These are phyloP conservation scores for Guaruba guarouba DNA, from an alignment of 2,113 vertebrate genomes.

Conservation along the genomic window DNA sequence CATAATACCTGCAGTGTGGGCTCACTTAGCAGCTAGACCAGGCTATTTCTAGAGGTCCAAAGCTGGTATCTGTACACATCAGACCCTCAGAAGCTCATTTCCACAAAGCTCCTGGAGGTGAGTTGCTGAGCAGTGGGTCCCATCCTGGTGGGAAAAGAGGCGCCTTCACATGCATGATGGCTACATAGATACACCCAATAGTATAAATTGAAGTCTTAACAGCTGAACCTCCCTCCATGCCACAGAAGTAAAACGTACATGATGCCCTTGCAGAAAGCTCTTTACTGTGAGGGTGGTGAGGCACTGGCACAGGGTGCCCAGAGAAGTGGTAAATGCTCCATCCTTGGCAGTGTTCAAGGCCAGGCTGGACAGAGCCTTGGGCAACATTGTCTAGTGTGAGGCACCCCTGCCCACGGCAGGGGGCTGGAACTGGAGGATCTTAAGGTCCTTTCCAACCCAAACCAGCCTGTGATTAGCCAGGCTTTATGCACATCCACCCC, in stretches of 20 bases:
- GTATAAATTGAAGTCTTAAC: not conserved
- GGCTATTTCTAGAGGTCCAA: not conserved
- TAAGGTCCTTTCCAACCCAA: not conserved
- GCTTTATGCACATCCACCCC: accelerated
- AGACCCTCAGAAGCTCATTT: not conserved
- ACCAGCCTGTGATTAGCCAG: not conserved
- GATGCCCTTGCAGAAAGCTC: not conserved
- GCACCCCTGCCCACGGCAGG: not conserved
- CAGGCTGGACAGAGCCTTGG: not conserved
- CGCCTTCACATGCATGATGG: not conserved
- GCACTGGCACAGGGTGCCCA: not conserved
- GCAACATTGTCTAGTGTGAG: not conserved
- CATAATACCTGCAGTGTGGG: not conserved
- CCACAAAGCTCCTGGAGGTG: not conserved
- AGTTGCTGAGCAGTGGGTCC: not conserved
- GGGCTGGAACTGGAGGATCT: not conserved
- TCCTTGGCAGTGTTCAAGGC: not conserved
- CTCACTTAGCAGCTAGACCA: not conserved
- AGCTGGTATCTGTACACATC: accelerated
- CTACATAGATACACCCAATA: no score
- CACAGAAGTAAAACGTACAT: no score
- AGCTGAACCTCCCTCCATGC: not conserved
- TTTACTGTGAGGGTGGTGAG: not conserved
- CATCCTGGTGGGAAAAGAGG: not conserved
- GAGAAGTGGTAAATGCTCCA: not conserved